These are phyloP conservation scores for Xestia ashworthii DNA, from an alignment of 2,888 invertebrate genomes.

Conservation along the genomic window DNA sequence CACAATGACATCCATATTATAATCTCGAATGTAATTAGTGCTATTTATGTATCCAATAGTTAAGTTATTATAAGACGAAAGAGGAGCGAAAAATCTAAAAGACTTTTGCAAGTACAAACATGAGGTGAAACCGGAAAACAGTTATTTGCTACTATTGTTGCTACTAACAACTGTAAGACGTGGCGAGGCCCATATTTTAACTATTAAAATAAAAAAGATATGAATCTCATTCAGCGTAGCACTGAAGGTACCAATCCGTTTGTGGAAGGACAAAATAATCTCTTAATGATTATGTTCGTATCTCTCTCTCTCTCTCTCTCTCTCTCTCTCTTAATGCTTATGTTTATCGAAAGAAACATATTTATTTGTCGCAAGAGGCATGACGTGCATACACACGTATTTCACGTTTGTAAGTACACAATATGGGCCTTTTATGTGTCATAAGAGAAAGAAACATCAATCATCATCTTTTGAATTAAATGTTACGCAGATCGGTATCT, in stretches of 20 bases:
- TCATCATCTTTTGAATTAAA: conserved; percentile 13
- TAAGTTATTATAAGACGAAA: conserved; percentile 72
- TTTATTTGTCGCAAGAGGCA: neutral
- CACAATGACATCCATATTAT: conserved; percentile 68
- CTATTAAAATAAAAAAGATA: conserved; percentile 26
- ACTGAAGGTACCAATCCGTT: conserved; percentile 46
- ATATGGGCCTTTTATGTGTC: conserved; percentile 37
- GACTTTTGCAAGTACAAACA: conserved; percentile 81
- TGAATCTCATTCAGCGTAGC: conserved; percentile 60
- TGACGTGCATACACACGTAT: neutral
- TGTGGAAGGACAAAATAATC: conserved; percentile 46
- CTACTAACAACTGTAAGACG: conserved; percentile 41
- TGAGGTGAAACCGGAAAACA: conserved; percentile 55
- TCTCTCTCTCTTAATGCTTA: no score
- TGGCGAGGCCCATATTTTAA: conserved; percentile 43
- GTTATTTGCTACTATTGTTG: conserved; percentile 45
- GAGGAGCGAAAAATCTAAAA: conserved; percentile 69
- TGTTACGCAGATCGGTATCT: neutral
- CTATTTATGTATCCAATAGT: conserved; percentile 81
- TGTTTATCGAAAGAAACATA: neutral
- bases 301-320: neutral
- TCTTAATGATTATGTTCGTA: conserved; percentile 36
- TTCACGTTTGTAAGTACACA: conserved; percentile 49
- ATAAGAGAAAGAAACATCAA: conserved; percentile 1
- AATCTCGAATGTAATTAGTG: conserved; percentile 79